A percentile compares a stretch with the other conserved stretches of the same genome.
These are phyloP conservation scores for Crax fasciolata DNA, from an alignment of 2,797 vertebrate genomes.

Conservation along the genomic window DNA sequence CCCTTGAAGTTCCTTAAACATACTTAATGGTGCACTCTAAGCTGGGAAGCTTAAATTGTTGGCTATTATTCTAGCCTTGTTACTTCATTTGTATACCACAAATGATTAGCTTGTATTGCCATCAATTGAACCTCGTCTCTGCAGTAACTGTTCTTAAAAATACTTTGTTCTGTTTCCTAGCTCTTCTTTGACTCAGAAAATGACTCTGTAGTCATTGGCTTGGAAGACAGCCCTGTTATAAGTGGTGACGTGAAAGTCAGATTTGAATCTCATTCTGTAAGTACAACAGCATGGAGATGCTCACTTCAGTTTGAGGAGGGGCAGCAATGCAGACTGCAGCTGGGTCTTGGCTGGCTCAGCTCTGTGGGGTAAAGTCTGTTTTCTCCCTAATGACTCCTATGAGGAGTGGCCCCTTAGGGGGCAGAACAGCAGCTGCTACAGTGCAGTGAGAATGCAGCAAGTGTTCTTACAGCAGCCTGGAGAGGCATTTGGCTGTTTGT, in stretches of 20 bases:
- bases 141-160: background rate
- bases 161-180: constrained; percentile 75
- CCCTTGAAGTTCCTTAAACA: background rate
- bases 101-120: background rate
- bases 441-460: background rate
- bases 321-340: background rate
- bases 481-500: background rate
- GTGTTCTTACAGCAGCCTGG: background rate
- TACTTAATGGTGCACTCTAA: background rate
- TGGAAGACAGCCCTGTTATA: constrained; percentile 88
- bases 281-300: constrained; percentile 61
- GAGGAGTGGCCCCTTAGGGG: background rate
- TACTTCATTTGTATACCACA: background rate
- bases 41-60: background rate
- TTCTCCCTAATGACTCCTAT: background rate
- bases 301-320: background rate
- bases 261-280: constrained; percentile 92
- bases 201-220: constrained; percentile 88
- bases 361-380: background rate
- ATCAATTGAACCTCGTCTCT: background rate
- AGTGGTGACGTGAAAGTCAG: constrained; percentile 93
- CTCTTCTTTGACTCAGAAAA: constrained; percentile 89
- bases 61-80: background rate
- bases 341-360: background rate
- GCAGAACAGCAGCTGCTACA: background rate